Conservation (phyloP, 1,140 invertebrate genomes). For the Drosophila novamexicana region DNA sequence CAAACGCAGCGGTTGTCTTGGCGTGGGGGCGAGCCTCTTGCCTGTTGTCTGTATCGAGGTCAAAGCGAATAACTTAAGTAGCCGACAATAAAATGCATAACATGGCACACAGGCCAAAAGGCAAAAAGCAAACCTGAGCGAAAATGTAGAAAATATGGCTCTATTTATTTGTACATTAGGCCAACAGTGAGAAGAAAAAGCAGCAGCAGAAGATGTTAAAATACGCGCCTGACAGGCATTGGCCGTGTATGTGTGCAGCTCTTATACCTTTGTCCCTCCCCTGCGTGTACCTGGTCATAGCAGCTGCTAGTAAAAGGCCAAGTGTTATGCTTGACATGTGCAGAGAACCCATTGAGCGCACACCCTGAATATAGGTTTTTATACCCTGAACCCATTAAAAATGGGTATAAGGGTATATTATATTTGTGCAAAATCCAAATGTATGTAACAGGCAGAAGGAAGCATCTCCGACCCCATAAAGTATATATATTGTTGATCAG, state of each 20-base stretch:
- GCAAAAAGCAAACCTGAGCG: conserved; percentile 47
- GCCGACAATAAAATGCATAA: conserved; percentile 83
- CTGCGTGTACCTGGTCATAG: conserved; percentile 54
- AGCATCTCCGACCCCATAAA: too few relatives aligned
- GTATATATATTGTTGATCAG: too few relatives aligned
- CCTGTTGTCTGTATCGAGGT: conserved; percentile 70
- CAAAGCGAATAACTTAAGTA: conserved; percentile 83
- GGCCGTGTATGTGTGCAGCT: conserved; percentile 5
- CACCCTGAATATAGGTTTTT: conserved; percentile 38
- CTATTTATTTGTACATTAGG: conserved; percentile 79
- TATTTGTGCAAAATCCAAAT: too few relatives aligned
- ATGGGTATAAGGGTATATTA: too few relatives aligned
- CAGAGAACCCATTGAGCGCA: conserved; percentile 47
- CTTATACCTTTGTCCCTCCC: background rate
- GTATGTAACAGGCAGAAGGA: too few relatives aligned
- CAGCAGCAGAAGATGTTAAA: conserved; percentile 51
- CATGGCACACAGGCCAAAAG: conserved; percentile 47
- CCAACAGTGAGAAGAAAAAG: conserved; percentile 33
- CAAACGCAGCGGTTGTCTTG: background rate
- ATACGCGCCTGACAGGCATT: conserved; percentile 35
- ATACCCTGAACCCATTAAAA: too few relatives aligned
- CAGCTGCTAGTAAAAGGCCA: conserved; percentile 76
- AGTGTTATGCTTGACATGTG: conserved; percentile 78
- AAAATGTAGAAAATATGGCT: conserved; percentile 76
- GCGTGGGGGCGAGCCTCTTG: background rate